Conservation (phyloP, 2,888 invertebrate species). For the Nasonia oneida region DNA sequence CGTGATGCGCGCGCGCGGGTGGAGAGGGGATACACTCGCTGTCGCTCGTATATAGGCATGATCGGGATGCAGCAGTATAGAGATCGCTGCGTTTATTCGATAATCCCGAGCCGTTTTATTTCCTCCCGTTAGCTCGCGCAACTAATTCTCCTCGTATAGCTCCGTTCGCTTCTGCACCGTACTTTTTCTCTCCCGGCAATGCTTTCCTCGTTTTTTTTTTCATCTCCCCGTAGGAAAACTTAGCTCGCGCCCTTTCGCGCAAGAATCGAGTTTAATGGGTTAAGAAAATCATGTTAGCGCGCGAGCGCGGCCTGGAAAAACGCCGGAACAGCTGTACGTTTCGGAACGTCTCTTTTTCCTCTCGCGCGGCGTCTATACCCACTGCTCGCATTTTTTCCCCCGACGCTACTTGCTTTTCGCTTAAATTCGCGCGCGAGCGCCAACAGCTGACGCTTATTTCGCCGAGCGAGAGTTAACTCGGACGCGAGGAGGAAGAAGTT, state of each 20-base stretch:
- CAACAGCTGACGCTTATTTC: conserved; percentile 49
- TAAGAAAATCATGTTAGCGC: conserved; percentile 54
- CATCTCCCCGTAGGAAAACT: conserved; percentile 42
- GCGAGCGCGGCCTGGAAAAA: conserved; percentile 17
- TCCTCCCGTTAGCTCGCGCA: neutral
- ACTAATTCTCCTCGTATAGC: conserved; percentile 23
- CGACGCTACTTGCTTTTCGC: conserved; percentile 33
- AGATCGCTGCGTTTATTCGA: conserved; percentile 5
- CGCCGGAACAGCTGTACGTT: conserved; percentile 44
- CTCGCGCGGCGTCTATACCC: neutral
- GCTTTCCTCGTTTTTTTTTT: conserved; percentile 14
- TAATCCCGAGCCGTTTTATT: conserved; percentile 16
- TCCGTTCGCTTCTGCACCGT: neutral
- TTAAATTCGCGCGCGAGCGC: conserved; percentile 40
- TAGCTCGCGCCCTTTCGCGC: neutral
- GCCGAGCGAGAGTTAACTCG: neutral
- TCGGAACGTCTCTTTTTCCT: conserved; percentile 39
- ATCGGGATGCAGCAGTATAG: neutral
- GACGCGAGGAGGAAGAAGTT: neutral
- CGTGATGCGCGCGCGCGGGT: conserved; percentile 27
- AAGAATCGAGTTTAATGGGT: conserved; percentile 59
- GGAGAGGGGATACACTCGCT: neutral
- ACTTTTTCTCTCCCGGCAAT: neutral
- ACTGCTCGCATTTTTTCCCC: conserved; percentile 2
- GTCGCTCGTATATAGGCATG: neutral